Conservation (phyloP, 1,140 invertebrate species). For the Aethina tumida region DNA sequence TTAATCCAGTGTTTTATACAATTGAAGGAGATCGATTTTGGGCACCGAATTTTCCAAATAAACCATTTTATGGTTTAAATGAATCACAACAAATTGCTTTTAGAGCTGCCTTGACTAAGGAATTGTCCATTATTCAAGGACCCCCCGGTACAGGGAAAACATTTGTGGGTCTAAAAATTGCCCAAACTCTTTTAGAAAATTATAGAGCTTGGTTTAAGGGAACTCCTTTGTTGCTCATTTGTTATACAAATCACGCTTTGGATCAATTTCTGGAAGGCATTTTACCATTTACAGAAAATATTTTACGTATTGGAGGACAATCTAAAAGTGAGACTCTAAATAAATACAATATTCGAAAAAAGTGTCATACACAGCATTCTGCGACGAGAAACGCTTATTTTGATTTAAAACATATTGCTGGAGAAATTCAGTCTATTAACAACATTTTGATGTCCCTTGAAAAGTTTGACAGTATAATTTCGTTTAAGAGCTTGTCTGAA, state of each 20-base stretch:
- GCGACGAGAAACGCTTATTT: conserved; percentile 1
- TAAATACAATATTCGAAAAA: conserved; percentile 36
- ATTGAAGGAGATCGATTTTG: conserved; percentile 12
- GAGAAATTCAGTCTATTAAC: conserved; percentile 14
- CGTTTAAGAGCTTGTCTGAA: no score
- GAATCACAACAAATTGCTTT: conserved; percentile 49
- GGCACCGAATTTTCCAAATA: conserved; percentile 20
- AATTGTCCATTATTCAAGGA: conserved; percentile 68
- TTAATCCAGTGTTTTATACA: conserved; percentile 10
- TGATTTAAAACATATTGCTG: conserved; percentile 3
- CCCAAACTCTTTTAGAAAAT: conserved; percentile 48
- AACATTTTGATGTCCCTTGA: conserved; percentile 10
- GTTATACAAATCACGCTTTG: conserved; percentile 79
- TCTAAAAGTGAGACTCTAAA: conserved; percentile 49
- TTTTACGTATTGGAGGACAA: conserved; percentile 65
- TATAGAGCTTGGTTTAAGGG: conserved; percentile 19
- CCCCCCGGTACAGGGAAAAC: conserved; percentile 77
- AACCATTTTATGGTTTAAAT: conserved; percentile 37
- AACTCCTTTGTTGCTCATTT: conserved; percentile 63
- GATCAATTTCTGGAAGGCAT: conserved; percentile 82
- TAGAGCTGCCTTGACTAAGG: conserved; percentile 45
- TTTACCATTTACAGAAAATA: conserved; percentile 39
- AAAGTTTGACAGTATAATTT: conserved; percentile 11
- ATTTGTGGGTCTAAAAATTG: conserved; percentile 58
- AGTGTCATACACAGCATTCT: conserved; percentile 1